A percentile compares a stretch with the other conserved stretches of the same genome.
These are phyloP conservation scores for Hyppa rectilinea DNA, from an alignment of 2,888 invertebrate genomes.

Conservation along the genomic window DNA sequence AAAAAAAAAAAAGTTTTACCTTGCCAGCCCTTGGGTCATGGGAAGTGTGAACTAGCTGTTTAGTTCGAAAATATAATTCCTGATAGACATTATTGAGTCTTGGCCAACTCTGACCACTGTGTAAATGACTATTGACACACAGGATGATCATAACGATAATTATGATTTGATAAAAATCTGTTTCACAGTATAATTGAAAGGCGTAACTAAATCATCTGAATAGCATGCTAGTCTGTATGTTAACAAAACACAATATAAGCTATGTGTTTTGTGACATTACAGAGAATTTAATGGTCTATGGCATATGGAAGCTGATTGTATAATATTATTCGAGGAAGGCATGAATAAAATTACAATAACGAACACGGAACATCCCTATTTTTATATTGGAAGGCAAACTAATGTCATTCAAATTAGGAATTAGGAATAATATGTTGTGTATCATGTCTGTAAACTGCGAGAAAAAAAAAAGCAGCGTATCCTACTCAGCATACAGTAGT, in stretches of 20 bases:
- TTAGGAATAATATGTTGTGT: conserved; percentile 29
- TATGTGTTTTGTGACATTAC: conserved; percentile 26
- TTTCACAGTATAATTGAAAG: conserved; percentile 29
- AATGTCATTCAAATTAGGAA: conserved; percentile 58
- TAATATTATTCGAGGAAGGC: conserved; percentile 56
- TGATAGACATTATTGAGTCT: not conserved
- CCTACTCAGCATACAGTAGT: not conserved
- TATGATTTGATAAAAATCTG: conserved; percentile 43
- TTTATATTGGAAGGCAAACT: conserved; percentile 58
- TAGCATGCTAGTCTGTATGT: conserved; percentile 11
- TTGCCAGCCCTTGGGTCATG: too few relatives aligned
- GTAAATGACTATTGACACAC: conserved; percentile 20
- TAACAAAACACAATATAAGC: conserved; percentile 18
- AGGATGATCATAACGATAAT: conserved; percentile 25
- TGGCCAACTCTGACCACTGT: conserved; percentile 12
- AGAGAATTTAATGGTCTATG: conserved; percentile 27
- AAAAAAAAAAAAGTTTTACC: too few relatives aligned
- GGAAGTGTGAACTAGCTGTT: too few relatives aligned
- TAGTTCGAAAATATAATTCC: too few relatives aligned
- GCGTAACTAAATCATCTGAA: conserved; percentile 33
- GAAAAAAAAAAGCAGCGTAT: not conserved
- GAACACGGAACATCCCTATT: conserved; percentile 58
- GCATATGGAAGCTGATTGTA: conserved; percentile 53
- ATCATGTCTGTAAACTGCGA: conserved; percentile 14
- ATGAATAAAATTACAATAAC: conserved; percentile 60